Evolutionary conservation across 2,797 vertebrate genomes (phyloP).

Genomic region (Masticophis lateralis): DNA sequence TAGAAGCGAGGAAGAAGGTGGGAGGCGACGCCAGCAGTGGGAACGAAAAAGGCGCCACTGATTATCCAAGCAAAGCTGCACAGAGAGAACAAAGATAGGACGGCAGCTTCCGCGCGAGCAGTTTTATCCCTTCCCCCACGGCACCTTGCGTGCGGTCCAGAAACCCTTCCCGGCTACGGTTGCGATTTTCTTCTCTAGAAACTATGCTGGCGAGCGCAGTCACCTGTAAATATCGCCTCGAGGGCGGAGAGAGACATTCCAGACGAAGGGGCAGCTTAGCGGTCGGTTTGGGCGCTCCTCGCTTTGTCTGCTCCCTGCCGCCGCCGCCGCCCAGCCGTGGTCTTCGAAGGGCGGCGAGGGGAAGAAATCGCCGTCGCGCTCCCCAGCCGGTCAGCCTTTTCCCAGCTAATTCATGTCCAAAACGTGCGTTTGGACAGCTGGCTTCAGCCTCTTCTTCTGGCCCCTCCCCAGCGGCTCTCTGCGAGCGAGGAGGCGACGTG

Average conservation of each 20-base stretch:
- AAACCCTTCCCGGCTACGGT: slow-evolving; percentile 13
- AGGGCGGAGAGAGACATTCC: too few relatives aligned
- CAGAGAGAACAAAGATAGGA: neutral
- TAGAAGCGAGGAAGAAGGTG: neutral
- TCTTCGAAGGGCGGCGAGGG: neutral
- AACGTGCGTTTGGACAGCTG: slow-evolving; percentile 44
- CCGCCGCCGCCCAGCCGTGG: neutral
- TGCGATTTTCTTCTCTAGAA: neutral
- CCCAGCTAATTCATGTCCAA: slow-evolving; percentile 10
- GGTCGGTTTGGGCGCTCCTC: neutral
- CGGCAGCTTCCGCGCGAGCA: neutral
- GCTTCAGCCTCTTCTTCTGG: slow-evolving; percentile 12
- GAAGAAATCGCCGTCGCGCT: neutral
- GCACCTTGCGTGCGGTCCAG: slow-evolving; percentile 46
- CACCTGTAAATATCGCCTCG: neutral
- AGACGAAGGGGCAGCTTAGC: neutral
- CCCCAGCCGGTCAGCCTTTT: neutral
- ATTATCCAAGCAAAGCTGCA: neutral
- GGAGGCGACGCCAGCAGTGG: too few relatives aligned
- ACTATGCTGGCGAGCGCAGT: neutral
- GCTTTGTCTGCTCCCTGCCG: neutral
- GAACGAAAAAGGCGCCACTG: neutral
- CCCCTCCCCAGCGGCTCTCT: slow-evolving; percentile 35
- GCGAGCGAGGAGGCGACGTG: slow-evolving; percentile 22
- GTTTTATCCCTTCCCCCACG: slow-evolving; percentile 5